Percentiles rank a stretch among this genome's conserved stretches.
These are phyloP conservation scores for Fundulus diaphanus DNA, from an alignment of 2,797 vertebrate species.

Conservation along the genomic window DNA sequence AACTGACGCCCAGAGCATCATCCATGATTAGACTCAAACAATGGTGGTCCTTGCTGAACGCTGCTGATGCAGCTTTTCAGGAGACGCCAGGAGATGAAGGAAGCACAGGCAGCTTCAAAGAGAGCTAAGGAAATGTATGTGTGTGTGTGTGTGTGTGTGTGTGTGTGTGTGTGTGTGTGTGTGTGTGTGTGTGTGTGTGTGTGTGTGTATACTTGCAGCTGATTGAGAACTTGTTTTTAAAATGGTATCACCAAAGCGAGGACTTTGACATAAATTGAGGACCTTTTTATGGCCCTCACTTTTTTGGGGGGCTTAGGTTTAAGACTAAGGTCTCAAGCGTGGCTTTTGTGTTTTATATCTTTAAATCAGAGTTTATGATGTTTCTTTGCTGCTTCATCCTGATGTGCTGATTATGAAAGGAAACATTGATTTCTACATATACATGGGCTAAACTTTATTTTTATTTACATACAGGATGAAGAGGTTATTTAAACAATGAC, in stretches of 20 bases:
- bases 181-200: too few species aligned
- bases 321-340: too few species aligned
- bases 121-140: background rate
- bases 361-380: background rate
- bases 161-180: too few species aligned
- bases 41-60: slow-evolving; percentile 57
- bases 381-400: background rate
- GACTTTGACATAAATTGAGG: too few species aligned
- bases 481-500: background rate
- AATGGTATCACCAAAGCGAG: too few species aligned
- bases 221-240: too few species aligned
- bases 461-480: background rate
- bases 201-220: too few species aligned
- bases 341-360: background rate
- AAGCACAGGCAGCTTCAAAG: slow-evolving; percentile 41
- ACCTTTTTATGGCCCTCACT: too few species aligned
- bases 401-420: background rate
- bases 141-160: slow-evolving; percentile 7
- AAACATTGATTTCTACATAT: background rate
- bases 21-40: slow-evolving; percentile 72
- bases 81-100: slow-evolving; percentile 42
- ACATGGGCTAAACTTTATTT: background rate
- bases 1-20: slow-evolving; percentile 68
- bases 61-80: slow-evolving; percentile 66
- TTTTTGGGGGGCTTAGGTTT: too few species aligned